phyloP scores from a whole-genome alignment of 1,140 invertebrate species.

The Subanguina moxae region DNA sequence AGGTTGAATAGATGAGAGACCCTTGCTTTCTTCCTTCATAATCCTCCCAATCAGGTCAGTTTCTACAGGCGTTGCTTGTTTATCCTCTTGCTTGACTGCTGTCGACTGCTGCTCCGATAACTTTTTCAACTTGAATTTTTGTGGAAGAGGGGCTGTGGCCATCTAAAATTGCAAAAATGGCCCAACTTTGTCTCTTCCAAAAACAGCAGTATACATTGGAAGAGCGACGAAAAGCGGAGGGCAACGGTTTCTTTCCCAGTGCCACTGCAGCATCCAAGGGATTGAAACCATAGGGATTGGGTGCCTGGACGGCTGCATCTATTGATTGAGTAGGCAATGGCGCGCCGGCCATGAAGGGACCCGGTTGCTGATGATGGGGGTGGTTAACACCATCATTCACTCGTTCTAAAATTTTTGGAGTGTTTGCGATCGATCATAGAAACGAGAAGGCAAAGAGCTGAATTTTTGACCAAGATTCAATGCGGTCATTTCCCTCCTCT shows the following conservation, averaged over 20 bases:
- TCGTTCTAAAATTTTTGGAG: no score
- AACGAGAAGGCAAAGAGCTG: no score
- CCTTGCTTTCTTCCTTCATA: no score
- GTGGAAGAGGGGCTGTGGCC: conserved; percentile 12
- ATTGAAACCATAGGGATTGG: conserved; percentile 16
- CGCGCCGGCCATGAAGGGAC: conserved; percentile 16
- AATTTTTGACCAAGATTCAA: no score
- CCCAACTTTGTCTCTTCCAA: conserved; percentile 2
- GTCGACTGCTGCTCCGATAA: not conserved
- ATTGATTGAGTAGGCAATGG: conserved; percentile 16
- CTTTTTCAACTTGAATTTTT: conserved; percentile 9
- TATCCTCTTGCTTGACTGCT: not conserved
- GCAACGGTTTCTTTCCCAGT: conserved; percentile 26
- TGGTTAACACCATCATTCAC: no score
- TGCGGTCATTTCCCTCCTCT: no score
- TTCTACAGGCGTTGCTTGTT: not conserved
- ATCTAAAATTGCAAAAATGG: conserved; percentile 17
- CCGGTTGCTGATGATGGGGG: no score
- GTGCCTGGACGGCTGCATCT: not conserved
- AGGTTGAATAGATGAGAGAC: no score
- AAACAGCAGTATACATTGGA: conserved; percentile 12
- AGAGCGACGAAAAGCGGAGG: conserved; percentile 13
- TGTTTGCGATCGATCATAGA: no score
- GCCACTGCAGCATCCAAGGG: conserved; percentile 17
- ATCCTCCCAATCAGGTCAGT: not conserved